A percentile compares a stretch with the other conserved stretches of the same genome.
Evolutionary conservation across 1,140 invertebrate species (phyloP).

Genomic region (Maconellicoccus hirsutus): DNA sequence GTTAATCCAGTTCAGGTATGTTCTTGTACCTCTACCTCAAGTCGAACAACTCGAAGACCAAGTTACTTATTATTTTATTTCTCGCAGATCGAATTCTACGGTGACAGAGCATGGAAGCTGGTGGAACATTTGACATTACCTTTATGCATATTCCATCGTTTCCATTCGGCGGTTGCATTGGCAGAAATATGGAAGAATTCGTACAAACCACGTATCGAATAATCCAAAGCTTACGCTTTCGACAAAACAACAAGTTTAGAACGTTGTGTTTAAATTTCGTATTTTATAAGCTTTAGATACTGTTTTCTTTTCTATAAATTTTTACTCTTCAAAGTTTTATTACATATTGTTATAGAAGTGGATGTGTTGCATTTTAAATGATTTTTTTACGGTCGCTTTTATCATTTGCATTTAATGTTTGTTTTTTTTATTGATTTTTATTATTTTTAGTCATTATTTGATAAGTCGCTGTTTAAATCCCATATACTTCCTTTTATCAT

Average conservation of each 20-base stretch:
- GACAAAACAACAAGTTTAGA: background rate
- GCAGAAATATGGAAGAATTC: conserved; percentile 97
- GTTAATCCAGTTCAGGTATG: conserved; percentile 62
- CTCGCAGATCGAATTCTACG: conserved; percentile 80
- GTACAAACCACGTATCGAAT: conserved; percentile 81
- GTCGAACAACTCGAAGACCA: background rate
- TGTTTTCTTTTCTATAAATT: too few species aligned
- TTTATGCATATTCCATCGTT: conserved; percentile 91
- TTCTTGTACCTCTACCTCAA: too few species aligned
- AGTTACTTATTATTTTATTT: conserved; percentile 29
- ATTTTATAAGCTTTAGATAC: background rate
- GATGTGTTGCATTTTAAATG: background rate
- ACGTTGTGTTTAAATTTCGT: background rate
- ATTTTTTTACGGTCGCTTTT: background rate
- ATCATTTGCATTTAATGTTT: background rate
- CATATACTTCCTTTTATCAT: too few species aligned
- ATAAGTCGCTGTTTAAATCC: background rate
- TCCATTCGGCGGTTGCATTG: conserved; percentile 91
- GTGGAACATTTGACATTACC: conserved; percentile 87
- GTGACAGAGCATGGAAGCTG: conserved; percentile 85
- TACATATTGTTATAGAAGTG: background rate
- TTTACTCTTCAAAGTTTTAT: too few species aligned
- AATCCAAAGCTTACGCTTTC: conserved; percentile 34
- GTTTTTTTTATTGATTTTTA: background rate
- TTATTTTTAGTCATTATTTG: background rate